Percentiles rank a stretch among this genome's conserved stretches.
phyloP scores from a whole-genome alignment of 2,113 vertebrate species.

The Rattus norvegicus region GRCr8 NC_086019.1:179204001-179204500 shows the following conservation, averaged over 20 bases:
- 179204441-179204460: not conserved
- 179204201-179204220: constrained; percentile 27
- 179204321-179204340: constrained; percentile 5
- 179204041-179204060: constrained; percentile 7
- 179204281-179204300: not conserved
- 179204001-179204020: constrained; percentile 51
- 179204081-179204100: constrained; percentile 25
- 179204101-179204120: not conserved
- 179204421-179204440: constrained; percentile 40
- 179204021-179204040: not conserved
- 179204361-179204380: not conserved
- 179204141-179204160: constrained; percentile 35
- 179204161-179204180: constrained; percentile 13
- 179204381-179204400: not conserved
- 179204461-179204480: not conserved
- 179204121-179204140: constrained; percentile 36
- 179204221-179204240: not conserved
- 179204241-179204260: not conserved
- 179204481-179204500: not conserved
- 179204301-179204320: not conserved
- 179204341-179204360: constrained; percentile 22
- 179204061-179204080: constrained; percentile 28
- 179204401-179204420: not conserved
- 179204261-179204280: not conserved
- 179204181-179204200: not conserved